These are phyloP conservation scores for Harpegnathos saltator DNA, from an alignment of 1,140 invertebrate genomes.

Conservation along the genomic window DNA sequence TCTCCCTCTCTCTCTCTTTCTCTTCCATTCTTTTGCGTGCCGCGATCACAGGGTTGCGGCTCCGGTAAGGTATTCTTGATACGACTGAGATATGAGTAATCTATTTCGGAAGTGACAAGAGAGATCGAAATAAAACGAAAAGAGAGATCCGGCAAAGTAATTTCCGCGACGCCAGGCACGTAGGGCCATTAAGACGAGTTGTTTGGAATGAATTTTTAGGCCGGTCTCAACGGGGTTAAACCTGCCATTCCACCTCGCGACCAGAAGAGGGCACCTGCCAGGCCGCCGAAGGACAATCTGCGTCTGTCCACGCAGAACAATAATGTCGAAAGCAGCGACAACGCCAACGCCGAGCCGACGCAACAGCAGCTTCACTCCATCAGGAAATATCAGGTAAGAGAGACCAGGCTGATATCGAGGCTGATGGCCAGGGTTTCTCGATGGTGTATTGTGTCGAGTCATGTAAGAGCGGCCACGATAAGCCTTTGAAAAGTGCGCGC, in stretches of 20 bases:
- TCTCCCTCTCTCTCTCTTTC: not conserved
- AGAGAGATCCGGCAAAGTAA: slow-evolving; percentile 47
- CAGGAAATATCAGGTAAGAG: slow-evolving; percentile 94
- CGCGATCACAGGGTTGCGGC: slow-evolving; percentile 1
- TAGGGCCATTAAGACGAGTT: slow-evolving; percentile 71
- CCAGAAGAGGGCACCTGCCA: slow-evolving; percentile 89
- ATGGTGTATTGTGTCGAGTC: slow-evolving; percentile 16
- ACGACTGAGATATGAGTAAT: not conserved
- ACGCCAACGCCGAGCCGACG: slow-evolving; percentile 89
- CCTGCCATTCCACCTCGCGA: slow-evolving; percentile 92
- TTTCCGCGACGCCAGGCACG: slow-evolving; percentile 17
- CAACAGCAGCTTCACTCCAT: slow-evolving; percentile 95
- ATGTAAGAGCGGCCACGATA: slow-evolving; percentile 47
- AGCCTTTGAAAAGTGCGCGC: not conserved
- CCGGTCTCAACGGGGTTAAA: slow-evolving; percentile 87
- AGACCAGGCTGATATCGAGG: slow-evolving; percentile 5
- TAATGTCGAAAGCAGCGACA: slow-evolving; percentile 86
- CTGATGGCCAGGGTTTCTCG: not conserved
- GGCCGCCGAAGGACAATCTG: slow-evolving; percentile 88
- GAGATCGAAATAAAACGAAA: slow-evolving; percentile 16
- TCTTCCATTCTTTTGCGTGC: not conserved
- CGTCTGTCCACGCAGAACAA: slow-evolving; percentile 83
- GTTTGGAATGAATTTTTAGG: slow-evolving; percentile 82
- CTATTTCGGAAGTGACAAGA: slow-evolving; percentile 5
- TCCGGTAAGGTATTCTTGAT: not conserved